Evolutionary conservation across 2,888 invertebrate species (phyloP).

Genomic region (Trachelus tabidus): DNA sequence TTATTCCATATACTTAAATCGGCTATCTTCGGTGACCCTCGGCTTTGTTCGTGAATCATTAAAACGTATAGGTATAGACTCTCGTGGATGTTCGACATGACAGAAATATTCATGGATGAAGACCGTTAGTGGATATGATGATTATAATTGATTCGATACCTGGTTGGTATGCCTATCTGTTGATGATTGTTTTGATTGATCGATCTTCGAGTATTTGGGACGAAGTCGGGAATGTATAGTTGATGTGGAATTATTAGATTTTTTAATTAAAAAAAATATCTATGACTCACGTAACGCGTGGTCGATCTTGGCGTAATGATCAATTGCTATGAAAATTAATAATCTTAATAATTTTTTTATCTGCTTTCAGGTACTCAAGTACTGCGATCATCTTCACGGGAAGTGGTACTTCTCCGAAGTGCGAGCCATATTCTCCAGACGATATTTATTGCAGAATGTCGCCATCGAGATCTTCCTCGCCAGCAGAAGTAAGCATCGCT

Average conservation of each 20-base stretch:
- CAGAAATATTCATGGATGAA: background rate
- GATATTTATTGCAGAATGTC: constrained; percentile 95
- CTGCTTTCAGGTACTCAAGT: constrained; percentile 87
- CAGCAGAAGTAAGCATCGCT: constrained; percentile 87
- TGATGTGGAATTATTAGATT: background rate
- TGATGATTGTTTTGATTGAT: background rate
- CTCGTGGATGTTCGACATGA: background rate
- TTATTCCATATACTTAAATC: background rate
- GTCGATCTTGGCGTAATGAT: background rate
- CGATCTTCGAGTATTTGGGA: background rate
- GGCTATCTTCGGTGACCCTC: background rate
- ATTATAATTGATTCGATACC: background rate
- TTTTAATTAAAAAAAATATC: background rate
- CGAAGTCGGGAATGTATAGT: background rate
- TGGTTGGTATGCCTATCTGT: background rate
- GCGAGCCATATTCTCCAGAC: constrained; percentile 96
- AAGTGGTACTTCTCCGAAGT: constrained; percentile 99
- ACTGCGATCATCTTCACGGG: constrained; percentile 98
- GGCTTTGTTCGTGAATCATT: background rate
- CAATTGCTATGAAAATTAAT: background rate
- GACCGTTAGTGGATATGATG: background rate
- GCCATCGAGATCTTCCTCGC: constrained; percentile 99
- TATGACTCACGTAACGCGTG: background rate
- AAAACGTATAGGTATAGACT: background rate
- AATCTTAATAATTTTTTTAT: constrained; percentile 23